These are phyloP conservation scores for Heliopora coerulea DNA, from an alignment of 92 coral and sea anemone genomes.

Conservation along the genomic window DNA sequence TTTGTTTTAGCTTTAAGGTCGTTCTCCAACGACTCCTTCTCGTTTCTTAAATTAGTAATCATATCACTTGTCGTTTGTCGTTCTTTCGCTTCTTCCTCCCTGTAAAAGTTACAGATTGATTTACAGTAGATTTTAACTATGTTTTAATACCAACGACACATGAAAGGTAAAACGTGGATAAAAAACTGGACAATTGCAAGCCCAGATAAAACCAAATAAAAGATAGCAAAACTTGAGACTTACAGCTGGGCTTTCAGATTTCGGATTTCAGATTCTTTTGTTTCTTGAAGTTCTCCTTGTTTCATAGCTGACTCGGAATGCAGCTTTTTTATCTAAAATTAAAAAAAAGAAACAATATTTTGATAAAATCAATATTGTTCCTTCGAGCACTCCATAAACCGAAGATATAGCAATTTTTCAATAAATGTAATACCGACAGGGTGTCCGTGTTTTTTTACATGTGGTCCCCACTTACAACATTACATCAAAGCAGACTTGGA, in stretches of 20 bases:
- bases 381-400: no score
- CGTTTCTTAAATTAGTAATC: conserved; percentile 23
- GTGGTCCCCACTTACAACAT: no score
- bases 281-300: conserved; percentile 46
- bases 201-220: no score
- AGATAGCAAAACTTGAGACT: background rate
- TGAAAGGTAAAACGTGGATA: no score
- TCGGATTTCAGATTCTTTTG: background rate
- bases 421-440: no score
- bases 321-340: conserved; percentile 60
- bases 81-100: conserved; percentile 37
- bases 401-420: no score
- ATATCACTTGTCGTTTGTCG: conserved; percentile 5
- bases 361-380: no score
- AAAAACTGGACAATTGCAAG: no score
- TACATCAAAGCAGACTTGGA: no score
- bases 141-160: no score
- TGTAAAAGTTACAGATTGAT: no score
- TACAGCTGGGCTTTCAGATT: conserved; percentile 26
- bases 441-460: no score
- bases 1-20: conserved; percentile 15
- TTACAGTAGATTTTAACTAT: background rate
- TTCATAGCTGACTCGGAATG: conserved; percentile 50
- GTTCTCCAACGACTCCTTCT: conserved; percentile 38
- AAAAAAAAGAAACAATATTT: background rate